phyloP scores from a whole-genome alignment of 92 coral and sea anemone species.

The Epizoanthus scotinus region DNA sequence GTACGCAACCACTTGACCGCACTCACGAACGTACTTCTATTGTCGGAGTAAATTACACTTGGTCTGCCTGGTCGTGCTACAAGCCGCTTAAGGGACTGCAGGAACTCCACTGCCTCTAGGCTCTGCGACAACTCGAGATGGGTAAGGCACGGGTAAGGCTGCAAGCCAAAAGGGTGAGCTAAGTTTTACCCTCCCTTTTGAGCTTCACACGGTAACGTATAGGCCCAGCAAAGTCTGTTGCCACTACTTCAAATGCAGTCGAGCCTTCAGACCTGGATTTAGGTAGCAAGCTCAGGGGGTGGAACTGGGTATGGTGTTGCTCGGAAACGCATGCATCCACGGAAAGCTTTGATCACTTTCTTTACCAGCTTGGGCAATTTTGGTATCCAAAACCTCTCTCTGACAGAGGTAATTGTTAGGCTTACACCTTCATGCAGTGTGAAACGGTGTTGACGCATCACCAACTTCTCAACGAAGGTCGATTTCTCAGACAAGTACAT shows the following conservation, averaged over 20 bases:
- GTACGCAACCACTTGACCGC: constrained; percentile 15
- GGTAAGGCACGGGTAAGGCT: constrained; percentile 10
- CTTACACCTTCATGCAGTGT: too few relatives aligned
- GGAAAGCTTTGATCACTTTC: not conserved
- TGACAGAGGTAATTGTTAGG: too few relatives aligned
- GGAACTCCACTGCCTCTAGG: constrained; percentile 5
- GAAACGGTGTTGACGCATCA: too few relatives aligned
- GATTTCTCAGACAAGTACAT: too few relatives aligned
- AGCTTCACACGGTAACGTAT: not conserved
- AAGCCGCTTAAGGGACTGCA: constrained; percentile 1
- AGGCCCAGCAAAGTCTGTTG: constrained; percentile 14
- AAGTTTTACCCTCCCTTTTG: constrained; percentile 6
- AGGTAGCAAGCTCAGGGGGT: constrained; percentile 3
- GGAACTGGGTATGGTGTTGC: not conserved
- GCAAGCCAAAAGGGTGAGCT: constrained; percentile 20
- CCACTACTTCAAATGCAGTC: not conserved
- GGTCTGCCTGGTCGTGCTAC: constrained; percentile 20
- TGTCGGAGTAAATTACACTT: constrained; percentile 9
- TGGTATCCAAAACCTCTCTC: not conserved
- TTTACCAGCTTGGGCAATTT: constrained; percentile 5
- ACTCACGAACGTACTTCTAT: constrained; percentile 12
- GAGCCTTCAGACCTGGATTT: not conserved
- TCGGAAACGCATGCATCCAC: constrained; percentile 15
- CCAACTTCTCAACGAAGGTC: too few relatives aligned
- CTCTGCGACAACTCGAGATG: constrained; percentile 1